phyloP scores from a whole-genome alignment of 2,113 vertebrate species.

The Oncorhynchus keta region DNA sequence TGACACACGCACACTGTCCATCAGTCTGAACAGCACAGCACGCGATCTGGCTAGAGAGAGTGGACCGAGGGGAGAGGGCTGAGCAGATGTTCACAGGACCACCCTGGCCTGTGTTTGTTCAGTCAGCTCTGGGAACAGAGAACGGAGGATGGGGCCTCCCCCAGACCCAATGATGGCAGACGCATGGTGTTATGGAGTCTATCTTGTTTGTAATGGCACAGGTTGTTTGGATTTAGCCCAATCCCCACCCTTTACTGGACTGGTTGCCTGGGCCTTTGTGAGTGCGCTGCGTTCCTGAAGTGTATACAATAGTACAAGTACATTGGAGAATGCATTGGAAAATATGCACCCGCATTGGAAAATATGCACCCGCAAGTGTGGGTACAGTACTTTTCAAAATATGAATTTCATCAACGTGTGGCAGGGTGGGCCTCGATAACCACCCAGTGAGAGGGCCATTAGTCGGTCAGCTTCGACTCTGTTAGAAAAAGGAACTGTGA shows the following conservation, averaged over 20 bases:
- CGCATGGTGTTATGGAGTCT: constrained; percentile 31
- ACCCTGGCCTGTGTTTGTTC: constrained; percentile 60
- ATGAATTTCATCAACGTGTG: constrained; percentile 50
- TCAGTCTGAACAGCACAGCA: constrained; percentile 36
- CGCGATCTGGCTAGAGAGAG: constrained; percentile 9
- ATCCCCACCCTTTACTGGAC: constrained; percentile 16
- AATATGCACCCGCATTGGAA: constrained; percentile 23
- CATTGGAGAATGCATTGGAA: neutral
- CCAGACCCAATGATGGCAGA: constrained; percentile 43
- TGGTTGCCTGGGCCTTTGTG: constrained; percentile 41
- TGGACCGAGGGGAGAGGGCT: constrained; percentile 21
- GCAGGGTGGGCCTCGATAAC: constrained; percentile 39
- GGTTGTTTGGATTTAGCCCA: constrained; percentile 38
- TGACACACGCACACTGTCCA: constrained; percentile 7
- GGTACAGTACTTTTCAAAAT: constrained; percentile 8
- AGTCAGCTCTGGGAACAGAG: constrained; percentile 48
- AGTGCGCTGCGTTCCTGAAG: constrained; percentile 21
- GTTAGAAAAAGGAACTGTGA: constrained; percentile 45
- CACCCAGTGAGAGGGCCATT: constrained; percentile 17
- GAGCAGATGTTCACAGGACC: constrained; percentile 66
- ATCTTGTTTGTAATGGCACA: constrained; percentile 39
- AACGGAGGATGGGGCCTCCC: constrained; percentile 26
- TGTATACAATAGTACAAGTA: constrained; percentile 22
- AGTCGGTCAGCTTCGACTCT: constrained; percentile 24
- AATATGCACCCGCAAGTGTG: constrained; percentile 32